These are phyloP conservation scores for Sphaerophoria rueppellii DNA, from an alignment of 2,888 invertebrate species.

Conservation along the genomic window DNA sequence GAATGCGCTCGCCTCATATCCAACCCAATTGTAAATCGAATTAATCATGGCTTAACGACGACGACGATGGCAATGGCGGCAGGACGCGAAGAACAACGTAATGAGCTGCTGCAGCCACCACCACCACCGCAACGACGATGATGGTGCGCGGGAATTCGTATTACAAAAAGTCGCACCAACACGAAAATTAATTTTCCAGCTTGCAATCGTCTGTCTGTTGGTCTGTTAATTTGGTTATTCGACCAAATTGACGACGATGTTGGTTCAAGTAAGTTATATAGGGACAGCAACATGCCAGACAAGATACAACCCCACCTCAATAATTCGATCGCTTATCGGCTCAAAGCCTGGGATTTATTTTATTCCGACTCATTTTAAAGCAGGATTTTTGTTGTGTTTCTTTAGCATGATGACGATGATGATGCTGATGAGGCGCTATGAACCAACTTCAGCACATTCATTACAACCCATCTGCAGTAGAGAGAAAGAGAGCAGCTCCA, in stretches of 20 bases:
- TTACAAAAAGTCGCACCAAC: slow-evolving; percentile 57
- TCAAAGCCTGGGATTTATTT: slow-evolving; percentile 57
- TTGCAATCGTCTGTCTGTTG: slow-evolving; percentile 22
- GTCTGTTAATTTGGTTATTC: slow-evolving; percentile 19
- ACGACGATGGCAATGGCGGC: slow-evolving; percentile 1
- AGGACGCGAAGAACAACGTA: neutral
- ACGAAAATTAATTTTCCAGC: slow-evolving; percentile 61
- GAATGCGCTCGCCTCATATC: slow-evolving; percentile 64
- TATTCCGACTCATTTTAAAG: slow-evolving; percentile 48
- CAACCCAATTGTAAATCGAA: slow-evolving; percentile 66
- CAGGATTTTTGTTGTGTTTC: slow-evolving; percentile 45
- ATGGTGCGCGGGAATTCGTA: slow-evolving; percentile 55
- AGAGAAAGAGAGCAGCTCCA: slow-evolving; percentile 12
- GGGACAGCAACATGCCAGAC: slow-evolving; percentile 21
- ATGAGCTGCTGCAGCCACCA: too few relatives aligned
- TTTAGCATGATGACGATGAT: slow-evolving; percentile 21
- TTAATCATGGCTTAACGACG: slow-evolving; percentile 70
- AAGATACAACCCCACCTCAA: slow-evolving; percentile 61
- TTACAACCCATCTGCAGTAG: neutral
- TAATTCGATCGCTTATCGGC: slow-evolving; percentile 69
- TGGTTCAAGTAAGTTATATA: slow-evolving; percentile 27
- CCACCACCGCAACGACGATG: neutral
- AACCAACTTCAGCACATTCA: slow-evolving; percentile 48
- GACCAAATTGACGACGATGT: neutral
- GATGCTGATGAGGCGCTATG: slow-evolving; percentile 68